Conservation (phyloP, 1,140 invertebrate species). For the Ostrea denselamellosa region DNA sequence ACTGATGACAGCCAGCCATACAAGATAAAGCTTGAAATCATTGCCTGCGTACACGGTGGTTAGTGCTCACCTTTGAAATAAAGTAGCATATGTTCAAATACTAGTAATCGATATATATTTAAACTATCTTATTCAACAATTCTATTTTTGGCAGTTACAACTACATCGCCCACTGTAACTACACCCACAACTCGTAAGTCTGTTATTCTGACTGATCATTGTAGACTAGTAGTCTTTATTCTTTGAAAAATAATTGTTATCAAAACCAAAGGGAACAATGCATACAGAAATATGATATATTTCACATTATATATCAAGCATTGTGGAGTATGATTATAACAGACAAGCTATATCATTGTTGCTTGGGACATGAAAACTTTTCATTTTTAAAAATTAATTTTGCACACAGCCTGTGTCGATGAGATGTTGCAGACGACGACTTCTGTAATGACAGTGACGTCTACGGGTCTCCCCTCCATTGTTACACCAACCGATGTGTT, state of each 20-base stretch:
- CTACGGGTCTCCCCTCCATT: neutral
- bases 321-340: neutral
- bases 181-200: neutral
- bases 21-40: neutral
- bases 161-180: neutral
- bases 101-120: neutral
- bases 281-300: neutral
- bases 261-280: too few relatives aligned
- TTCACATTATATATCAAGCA: neutral
- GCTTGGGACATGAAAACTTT: neutral
- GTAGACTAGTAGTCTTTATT: too few relatives aligned
- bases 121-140: neutral
- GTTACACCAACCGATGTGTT: neutral
- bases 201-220: neutral
- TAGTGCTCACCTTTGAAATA: neutral
- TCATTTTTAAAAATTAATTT: too few relatives aligned
- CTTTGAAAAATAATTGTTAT: too few relatives aligned
- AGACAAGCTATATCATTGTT: neutral
- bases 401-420: neutral
- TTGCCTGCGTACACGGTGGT: conserved; percentile 3
- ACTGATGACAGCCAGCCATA: neutral
- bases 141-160: neutral
- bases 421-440: neutral
- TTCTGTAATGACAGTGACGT: neutral
- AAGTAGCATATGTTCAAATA: neutral